Evolutionary conservation across 2,113 vertebrate genomes (phyloP).

Genomic region (Cololabis saira): DNA sequence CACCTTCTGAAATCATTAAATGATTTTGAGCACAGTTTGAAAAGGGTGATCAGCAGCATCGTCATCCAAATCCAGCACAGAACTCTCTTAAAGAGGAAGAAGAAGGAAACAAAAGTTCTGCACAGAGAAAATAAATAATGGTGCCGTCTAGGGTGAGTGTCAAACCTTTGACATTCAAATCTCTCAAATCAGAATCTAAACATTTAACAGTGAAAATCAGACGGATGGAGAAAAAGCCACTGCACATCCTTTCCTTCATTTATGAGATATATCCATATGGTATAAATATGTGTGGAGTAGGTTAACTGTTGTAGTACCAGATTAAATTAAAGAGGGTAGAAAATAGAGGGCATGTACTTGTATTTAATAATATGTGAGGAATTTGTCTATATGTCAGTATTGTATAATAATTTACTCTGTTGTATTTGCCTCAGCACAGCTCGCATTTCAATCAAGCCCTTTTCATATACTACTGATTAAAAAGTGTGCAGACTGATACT

Average conservation of each 20-base stretch:
- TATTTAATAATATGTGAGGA: no score
- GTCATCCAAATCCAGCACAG: not conserved
- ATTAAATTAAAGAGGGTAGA: no score
- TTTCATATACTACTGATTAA: constrained; percentile 8
- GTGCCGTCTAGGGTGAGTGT: constrained; percentile 6
- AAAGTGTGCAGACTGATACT: no score
- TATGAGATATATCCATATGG: not conserved
- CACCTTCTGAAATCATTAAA: constrained; percentile 30
- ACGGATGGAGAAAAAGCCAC: not conserved
- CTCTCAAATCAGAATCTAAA: constrained; percentile 13
- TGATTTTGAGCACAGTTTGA: constrained; percentile 1
- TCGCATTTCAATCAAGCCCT: constrained; percentile 19
- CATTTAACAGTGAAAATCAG: constrained; percentile 3
- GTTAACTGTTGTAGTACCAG: no score
- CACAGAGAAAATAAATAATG: not conserved
- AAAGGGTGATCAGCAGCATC: constrained; percentile 6
- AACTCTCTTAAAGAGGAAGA: not conserved
- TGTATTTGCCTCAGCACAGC: constrained; percentile 1
- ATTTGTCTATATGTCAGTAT: no score
- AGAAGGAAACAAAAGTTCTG: not conserved
- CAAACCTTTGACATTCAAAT: constrained; percentile 28
- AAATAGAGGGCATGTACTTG: no score
- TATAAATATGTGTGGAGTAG: no score
- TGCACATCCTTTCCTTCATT: not conserved
- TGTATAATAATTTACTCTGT: not conserved